Conservation (phyloP, 2,113 vertebrate genomes). For the Hylia prasina region DNA sequence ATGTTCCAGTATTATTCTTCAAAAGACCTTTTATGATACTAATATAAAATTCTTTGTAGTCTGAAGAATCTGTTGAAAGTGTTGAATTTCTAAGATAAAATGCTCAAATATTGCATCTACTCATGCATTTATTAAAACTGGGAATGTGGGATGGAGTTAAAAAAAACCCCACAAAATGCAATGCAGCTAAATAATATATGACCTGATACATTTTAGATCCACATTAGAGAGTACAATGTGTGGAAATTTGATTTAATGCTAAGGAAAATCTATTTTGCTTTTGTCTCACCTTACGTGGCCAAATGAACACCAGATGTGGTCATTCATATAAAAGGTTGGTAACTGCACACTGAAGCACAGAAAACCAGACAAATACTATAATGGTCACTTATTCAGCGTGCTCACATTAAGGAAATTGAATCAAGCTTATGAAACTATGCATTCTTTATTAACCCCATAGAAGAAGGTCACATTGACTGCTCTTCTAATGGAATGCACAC, state of each 20-base stretch:
- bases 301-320: conserved; percentile 74
- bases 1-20: conserved; percentile 75
- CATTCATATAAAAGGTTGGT: conserved; percentile 65
- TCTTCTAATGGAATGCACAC: conserved; percentile 56
- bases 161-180: conserved; percentile 56
- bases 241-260: conserved; percentile 75
- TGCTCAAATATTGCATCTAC: conserved; percentile 68
- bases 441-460: conserved; percentile 71
- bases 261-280: conserved; percentile 75
- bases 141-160: conserved; percentile 53
- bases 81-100: conserved; percentile 72
- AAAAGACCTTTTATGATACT: conserved; percentile 77
- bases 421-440: conserved; percentile 66
- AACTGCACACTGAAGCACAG: conserved; percentile 40
- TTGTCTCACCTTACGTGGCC: conserved; percentile 74
- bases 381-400: conserved; percentile 65
- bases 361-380: conserved; percentile 63
- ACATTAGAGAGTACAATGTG: conserved; percentile 68
- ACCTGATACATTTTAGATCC: conserved; percentile 67
- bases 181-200: conserved; percentile 75
- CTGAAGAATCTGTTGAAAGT: conserved; percentile 74
- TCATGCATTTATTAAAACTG: conserved; percentile 77
- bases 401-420: conserved; percentile 74
- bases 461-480: conserved; percentile 57
- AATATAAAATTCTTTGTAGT: conserved; percentile 80